phyloP scores from a whole-genome alignment of 2,888 invertebrate species.

The Oligia latruncula region DNA sequence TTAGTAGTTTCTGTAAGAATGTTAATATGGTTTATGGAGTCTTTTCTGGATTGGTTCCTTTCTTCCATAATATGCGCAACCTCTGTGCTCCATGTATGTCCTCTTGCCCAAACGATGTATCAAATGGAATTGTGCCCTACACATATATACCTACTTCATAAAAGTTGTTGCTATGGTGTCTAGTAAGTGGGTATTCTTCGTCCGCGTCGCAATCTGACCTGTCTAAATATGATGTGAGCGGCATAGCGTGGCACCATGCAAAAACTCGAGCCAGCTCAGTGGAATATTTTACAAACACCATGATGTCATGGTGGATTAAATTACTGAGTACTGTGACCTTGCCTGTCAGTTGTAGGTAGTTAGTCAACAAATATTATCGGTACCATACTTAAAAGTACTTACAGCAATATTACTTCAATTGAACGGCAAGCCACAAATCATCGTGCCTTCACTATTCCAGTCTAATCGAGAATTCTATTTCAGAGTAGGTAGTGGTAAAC shows the following conservation, averaged over 20 bases:
- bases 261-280: constrained; percentile 80
- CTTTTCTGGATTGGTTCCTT: not conserved
- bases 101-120: not conserved
- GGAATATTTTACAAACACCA: constrained; percentile 86
- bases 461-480: constrained; percentile 36
- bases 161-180: constrained; percentile 56
- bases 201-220: constrained; percentile 56
- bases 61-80: not conserved
- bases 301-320: constrained; percentile 89
- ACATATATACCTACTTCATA: not conserved
- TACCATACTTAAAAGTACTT: constrained; percentile 43
- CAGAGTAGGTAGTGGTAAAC: constrained; percentile 18
- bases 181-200: constrained; percentile 32
- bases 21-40: not conserved
- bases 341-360: constrained; percentile 76
- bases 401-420: constrained; percentile 34
- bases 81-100: not conserved
- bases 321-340: constrained; percentile 85
- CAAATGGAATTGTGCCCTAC: not conserved
- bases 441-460: constrained; percentile 24
- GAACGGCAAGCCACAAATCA: constrained; percentile 35
- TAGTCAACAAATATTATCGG: constrained; percentile 62
- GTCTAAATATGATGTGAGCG: constrained; percentile 64
- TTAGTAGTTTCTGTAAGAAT: not conserved
- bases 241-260: constrained; percentile 73